A percentile compares a stretch with the other conserved stretches of the same genome.
phyloP scores from a whole-genome alignment of 2,888 invertebrate species.

The Pristionchus exspectatus region DNA sequence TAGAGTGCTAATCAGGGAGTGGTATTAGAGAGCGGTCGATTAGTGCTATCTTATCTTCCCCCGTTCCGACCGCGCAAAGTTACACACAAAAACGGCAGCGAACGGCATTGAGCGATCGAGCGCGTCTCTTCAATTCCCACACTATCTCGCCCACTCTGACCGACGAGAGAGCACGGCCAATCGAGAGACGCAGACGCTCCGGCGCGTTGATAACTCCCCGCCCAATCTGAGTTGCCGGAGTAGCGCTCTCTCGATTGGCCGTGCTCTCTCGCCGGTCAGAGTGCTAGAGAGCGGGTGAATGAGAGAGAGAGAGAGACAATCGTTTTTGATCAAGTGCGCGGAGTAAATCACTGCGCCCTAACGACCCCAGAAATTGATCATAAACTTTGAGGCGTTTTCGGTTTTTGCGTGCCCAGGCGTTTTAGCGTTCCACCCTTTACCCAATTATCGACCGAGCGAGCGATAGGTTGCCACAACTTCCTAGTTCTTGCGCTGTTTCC shows the following conservation, averaged over 20 bases:
- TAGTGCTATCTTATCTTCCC: not conserved
- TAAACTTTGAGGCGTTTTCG: constrained; percentile 6
- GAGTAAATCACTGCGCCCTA: not conserved
- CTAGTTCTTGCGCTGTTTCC: not conserved
- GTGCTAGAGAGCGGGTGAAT: not conserved
- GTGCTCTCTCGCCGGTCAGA: not conserved
- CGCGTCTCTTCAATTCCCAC: not conserved
- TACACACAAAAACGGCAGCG: not conserved
- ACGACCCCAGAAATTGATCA: not conserved
- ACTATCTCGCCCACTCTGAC: no score
- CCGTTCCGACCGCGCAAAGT: not conserved
- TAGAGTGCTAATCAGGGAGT: not conserved
- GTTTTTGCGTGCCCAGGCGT: not conserved
- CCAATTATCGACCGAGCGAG: not conserved
- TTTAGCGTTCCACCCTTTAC: not conserved
- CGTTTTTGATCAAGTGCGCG: not conserved
- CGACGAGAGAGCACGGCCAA: not conserved
- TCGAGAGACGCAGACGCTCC: not conserved
- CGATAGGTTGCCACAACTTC: not conserved
- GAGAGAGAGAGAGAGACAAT: not conserved
- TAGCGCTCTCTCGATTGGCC: not conserved
- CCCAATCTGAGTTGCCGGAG: not conserved
- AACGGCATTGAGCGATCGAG: not conserved
- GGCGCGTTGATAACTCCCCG: not conserved
- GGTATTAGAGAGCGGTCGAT: not conserved